Conservation (phyloP, 2,888 invertebrate genomes). For the Sussaba pulchella region DNA sequence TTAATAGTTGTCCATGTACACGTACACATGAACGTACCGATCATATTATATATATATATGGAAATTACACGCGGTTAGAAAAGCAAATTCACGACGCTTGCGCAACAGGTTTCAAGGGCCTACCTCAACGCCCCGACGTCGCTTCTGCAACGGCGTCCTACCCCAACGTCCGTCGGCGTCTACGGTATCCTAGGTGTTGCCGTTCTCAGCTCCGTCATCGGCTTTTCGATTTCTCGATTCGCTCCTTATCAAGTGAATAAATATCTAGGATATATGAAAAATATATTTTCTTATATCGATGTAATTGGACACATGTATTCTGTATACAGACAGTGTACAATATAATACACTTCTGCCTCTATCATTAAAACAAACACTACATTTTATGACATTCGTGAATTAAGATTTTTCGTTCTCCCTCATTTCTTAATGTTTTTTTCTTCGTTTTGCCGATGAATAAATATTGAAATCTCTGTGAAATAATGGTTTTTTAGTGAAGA, state of each 20-base stretch:
- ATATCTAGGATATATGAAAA: too few relatives aligned
- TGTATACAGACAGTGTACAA: too few relatives aligned
- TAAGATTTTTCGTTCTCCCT: not conserved
- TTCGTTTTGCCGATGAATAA: too few relatives aligned
- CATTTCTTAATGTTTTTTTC: too few relatives aligned
- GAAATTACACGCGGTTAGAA: slow-evolving; percentile 20
- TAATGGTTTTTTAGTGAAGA: too few relatives aligned
- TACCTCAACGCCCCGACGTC: slow-evolving; percentile 70
- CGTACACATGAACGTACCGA: not conserved
- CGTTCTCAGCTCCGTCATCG: slow-evolving; percentile 40
- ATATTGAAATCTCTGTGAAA: too few relatives aligned
- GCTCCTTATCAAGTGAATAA: too few relatives aligned
- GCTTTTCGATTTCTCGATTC: slow-evolving; percentile 27
- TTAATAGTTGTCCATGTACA: not conserved
- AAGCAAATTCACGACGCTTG: slow-evolving; percentile 61
- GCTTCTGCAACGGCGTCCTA: slow-evolving; percentile 68
- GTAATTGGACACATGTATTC: too few relatives aligned
- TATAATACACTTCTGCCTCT: too few relatives aligned
- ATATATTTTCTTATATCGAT: too few relatives aligned
- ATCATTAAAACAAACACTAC: too few relatives aligned
- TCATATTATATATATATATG: slow-evolving; percentile 21
- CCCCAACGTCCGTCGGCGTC: slow-evolving; percentile 64
- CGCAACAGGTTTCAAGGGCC: slow-evolving; percentile 76
- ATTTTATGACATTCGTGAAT: not conserved
- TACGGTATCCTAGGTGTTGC: slow-evolving; percentile 37